These are phyloP conservation scores for Galleria mellonella DNA, from an alignment of 1,140 invertebrate species.

Conservation along the genomic window DNA sequence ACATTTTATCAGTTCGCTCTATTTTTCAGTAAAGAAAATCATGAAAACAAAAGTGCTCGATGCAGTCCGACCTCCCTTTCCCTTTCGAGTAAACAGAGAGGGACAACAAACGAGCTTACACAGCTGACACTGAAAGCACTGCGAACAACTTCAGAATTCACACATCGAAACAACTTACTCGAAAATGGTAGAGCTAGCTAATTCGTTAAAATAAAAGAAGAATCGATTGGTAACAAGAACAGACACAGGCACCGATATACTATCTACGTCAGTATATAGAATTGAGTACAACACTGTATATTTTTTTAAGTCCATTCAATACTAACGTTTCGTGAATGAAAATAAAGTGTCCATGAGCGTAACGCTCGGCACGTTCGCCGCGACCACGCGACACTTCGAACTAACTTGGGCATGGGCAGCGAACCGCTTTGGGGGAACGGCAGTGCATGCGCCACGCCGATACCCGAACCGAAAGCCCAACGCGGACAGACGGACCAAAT, in stretches of 20 bases:
- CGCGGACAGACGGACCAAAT: constrained; percentile 9
- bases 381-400: constrained; percentile 53
- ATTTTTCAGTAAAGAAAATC: constrained; percentile 49
- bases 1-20: constrained; percentile 57
- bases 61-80: constrained; percentile 45
- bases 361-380: constrained; percentile 40
- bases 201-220: constrained; percentile 10
- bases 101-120: constrained; percentile 46
- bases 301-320: constrained; percentile 24
- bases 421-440: constrained; percentile 24
- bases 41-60: constrained; percentile 55
- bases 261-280: constrained; percentile 10
- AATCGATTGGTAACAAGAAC: constrained; percentile 17
- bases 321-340: constrained; percentile 44
- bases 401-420: constrained; percentile 28
- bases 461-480: constrained; percentile 1
- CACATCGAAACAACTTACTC: constrained; percentile 28
- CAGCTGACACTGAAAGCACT: constrained; percentile 63
- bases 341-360: constrained; percentile 38
- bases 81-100: constrained; percentile 42
- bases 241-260: constrained; percentile 9
- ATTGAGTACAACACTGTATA: constrained; percentile 27
- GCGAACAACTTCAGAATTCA: constrained; percentile 52
- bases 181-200: constrained; percentile 21
- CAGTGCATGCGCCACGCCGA: constrained; percentile 28